Evolutionary conservation across 1,140 invertebrate species (phyloP), one percentile per base, ranked within the genome.

Genomic region (Scylla paramamosain): DNA sequence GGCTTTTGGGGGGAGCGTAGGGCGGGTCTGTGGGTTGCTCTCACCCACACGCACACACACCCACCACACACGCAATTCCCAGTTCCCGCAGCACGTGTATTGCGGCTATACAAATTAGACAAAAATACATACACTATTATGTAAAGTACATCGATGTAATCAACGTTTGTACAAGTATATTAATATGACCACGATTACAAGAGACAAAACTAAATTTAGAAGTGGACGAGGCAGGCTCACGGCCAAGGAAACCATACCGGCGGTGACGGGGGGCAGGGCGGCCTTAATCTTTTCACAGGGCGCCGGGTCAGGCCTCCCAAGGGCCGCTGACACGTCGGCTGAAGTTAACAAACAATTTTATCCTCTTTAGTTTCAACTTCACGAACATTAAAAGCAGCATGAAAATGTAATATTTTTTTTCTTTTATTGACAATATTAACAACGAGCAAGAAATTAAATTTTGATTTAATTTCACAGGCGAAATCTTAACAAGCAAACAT

Each of bases 11-110:
- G 45, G 84, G 91, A 88, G 91, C 28, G 31, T 32, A 8, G 94
- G 91, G 83, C 91, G 91, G 94, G 48, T 82, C 91, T 10, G 20
- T 12, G 84, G 31, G 91, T 31, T 59, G 45, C 31, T 91, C 87
- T 95, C 94, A 39, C 90, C 82, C 90, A 39, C 90, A 92, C 83
- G 67, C 94, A 67, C 89, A 67, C 45, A 92, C 46, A n/a, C 45
- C 8, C 39, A 48, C 86, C 59, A 2, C 52, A 89, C 91, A 95
- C 94, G 67, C 91, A 95, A 48, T 90, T 39, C 52, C 20, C 4
- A 39, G 25, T 45, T 28, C 45, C n/a, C 84, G 28, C 46, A 87
- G 52, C 92, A 87, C 83, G 92, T 59, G 45, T 87, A 59, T 90
- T 90, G 48, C 46, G 45, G 48, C 48, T 46, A 28, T 29, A n/a